These are phyloP conservation scores for Mesorhabditis belari DNA, from an alignment of 2,888 invertebrate genomes.

Conservation along the genomic window DNA sequence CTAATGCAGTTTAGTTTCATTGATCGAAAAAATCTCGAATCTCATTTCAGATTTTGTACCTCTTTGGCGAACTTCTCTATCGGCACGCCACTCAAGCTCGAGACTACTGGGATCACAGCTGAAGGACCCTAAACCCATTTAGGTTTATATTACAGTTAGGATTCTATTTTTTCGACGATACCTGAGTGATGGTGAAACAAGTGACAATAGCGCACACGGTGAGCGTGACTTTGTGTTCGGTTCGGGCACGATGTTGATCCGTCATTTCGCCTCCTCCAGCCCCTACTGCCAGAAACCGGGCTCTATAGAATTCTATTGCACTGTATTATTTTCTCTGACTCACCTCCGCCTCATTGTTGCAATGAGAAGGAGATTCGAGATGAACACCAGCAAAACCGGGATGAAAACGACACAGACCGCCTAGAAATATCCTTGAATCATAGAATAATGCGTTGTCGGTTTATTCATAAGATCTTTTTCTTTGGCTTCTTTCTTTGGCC, in stretches of 20 bases:
- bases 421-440: too few species aligned
- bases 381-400: constrained; percentile 39
- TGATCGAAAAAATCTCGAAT: background rate
- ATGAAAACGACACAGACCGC: constrained; percentile 43
- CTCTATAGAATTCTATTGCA: background rate
- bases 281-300: background rate
- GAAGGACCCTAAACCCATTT: constrained; percentile 27
- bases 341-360: constrained; percentile 41
- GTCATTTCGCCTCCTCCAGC: constrained; percentile 7
- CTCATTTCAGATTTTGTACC: background rate
- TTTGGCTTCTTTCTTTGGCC: too few species aligned
- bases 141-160: background rate
- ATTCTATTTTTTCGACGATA: background rate
- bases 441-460: too few species aligned
- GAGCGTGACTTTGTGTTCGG: constrained; percentile 44
- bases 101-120: constrained; percentile 17
- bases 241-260: too few species aligned
- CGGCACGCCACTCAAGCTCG: background rate
- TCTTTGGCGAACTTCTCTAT: background rate
- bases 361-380: constrained; percentile 43
- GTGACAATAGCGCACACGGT: constrained; percentile 48
- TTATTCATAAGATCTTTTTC: too few species aligned
- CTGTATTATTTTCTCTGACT: background rate
- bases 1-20: background rate
- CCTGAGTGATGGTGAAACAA: constrained; percentile 46